Evolutionary conservation across 2,113 vertebrate genomes (phyloP).

Genomic region (Myrmecophaga tridactyla): DNA sequence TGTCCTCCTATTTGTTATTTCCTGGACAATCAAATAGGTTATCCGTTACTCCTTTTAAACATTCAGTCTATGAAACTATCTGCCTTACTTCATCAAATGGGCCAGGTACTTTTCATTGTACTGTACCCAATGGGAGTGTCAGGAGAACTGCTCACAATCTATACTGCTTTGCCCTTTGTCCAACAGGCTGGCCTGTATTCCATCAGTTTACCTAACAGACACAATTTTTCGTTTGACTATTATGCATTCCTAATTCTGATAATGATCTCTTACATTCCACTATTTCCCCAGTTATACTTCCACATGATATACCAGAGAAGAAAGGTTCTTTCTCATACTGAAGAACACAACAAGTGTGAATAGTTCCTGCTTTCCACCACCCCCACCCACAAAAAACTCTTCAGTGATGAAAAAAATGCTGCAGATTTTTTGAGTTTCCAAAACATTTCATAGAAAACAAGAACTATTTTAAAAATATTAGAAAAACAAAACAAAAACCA

Average conservation of each 20-base stretch:
- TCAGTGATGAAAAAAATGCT: constrained; percentile 83
- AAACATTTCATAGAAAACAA: constrained; percentile 82
- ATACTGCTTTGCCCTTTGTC: constrained; percentile 94
- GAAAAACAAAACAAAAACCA: constrained; percentile 75
- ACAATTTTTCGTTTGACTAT: constrained; percentile 99
- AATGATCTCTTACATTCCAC: constrained; percentile 98
- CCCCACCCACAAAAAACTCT: constrained; percentile 74
- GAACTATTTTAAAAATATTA: constrained; percentile 78
- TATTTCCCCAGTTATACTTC: constrained; percentile 99
- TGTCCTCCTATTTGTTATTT: constrained; percentile 94
- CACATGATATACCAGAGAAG: constrained; percentile 98
- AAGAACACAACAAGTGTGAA: constrained; percentile 95
- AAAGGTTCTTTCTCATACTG: constrained; percentile 91
- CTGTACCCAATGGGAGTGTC: constrained; percentile 98
- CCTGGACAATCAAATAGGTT: constrained; percentile 98
- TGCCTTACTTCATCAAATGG: constrained; percentile 99
- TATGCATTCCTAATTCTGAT: constrained; percentile 95
- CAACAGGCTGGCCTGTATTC: constrained; percentile 96
- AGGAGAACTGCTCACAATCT: constrained; percentile 96
- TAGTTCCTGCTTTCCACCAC: constrained; percentile 81
- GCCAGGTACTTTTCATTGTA: constrained; percentile 97
- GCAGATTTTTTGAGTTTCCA: constrained; percentile 84
- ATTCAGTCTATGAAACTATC: constrained; percentile 96
- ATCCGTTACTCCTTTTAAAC: constrained; percentile 99
- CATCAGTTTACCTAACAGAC: constrained; percentile 97